Conservation (phyloP, 2,113 vertebrate genomes). For the Tamias sibiricus region DNA sequence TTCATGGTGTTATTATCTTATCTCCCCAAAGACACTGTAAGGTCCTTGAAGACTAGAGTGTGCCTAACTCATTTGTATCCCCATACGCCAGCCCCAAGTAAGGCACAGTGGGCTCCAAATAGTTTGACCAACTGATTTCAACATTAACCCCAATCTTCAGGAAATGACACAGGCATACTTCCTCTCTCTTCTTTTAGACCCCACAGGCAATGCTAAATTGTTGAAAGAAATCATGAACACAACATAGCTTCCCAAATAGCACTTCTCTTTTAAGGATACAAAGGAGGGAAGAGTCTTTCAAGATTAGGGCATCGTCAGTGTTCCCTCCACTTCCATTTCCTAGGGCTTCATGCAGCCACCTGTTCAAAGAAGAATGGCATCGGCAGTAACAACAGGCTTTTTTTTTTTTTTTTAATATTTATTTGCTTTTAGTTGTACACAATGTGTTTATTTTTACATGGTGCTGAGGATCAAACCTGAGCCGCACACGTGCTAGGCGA, state of each 20-base stretch:
- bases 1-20: constrained; percentile 33
- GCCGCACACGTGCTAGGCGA: too few species aligned
- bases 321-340: constrained; percentile 15
- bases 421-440: too few species aligned
- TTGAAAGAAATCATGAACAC: constrained; percentile 52
- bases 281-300: background rate
- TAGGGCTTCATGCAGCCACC: constrained; percentile 5
- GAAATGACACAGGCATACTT: background rate
- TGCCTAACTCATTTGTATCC: background rate
- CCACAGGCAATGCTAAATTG: background rate
- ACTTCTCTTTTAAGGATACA: constrained; percentile 1
- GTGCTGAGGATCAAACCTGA: too few species aligned
- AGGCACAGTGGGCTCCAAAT: background rate
- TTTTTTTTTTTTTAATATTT: too few species aligned
- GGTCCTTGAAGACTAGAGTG: background rate
- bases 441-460: too few species aligned
- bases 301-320: background rate
- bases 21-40: background rate
- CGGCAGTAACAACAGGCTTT: constrained; percentile 5
- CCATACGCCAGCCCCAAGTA: background rate
- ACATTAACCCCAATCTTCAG: background rate
- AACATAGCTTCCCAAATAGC: constrained; percentile 48
- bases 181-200: constrained; percentile 31
- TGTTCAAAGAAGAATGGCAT: background rate
- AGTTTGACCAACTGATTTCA: background rate